A percentile compares a stretch with the other conserved stretches of the same genome.
These are phyloP conservation scores for Datnioides undecimradiatus DNA, from an alignment of 2,113 vertebrate genomes.

Conservation along the genomic window DNA sequence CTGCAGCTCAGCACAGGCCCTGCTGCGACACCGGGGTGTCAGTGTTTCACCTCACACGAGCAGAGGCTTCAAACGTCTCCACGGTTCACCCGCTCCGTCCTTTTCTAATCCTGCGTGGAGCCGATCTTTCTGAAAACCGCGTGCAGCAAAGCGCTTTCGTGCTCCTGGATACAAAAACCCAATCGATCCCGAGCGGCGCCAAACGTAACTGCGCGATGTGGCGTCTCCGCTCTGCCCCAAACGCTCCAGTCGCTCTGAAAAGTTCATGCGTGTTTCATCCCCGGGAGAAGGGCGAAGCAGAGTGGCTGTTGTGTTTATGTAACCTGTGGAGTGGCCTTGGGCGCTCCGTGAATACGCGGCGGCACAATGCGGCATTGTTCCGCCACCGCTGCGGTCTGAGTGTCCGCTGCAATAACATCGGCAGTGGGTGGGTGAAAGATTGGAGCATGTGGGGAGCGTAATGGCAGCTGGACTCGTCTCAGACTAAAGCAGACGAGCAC, in stretches of 20 bases:
- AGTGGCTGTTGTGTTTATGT: slow-evolving; percentile 53
- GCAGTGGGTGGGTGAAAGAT: slow-evolving; percentile 41
- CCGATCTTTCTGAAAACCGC: too few relatives aligned
- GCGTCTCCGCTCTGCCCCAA: slow-evolving; percentile 13
- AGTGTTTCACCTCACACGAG: too few relatives aligned
- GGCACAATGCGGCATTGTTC: slow-evolving; percentile 45
- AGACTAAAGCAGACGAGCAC: slow-evolving; percentile 19
- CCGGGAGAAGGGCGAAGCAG: slow-evolving; percentile 20
- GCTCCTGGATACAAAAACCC: too few relatives aligned
- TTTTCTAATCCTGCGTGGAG: too few relatives aligned
- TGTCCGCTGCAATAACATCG: slow-evolving; percentile 32
- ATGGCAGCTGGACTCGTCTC: slow-evolving; percentile 3
- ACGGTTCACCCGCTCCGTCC: too few relatives aligned
- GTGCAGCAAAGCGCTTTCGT: too few relatives aligned
- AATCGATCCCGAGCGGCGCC: too few relatives aligned
- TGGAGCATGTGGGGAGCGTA: slow-evolving; percentile 45
- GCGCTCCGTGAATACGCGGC: slow-evolving; percentile 17
- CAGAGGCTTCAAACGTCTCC: too few relatives aligned
- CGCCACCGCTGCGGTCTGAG: slow-evolving; percentile 14
- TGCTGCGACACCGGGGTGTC: too few relatives aligned
- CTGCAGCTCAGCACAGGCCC: too few relatives aligned
- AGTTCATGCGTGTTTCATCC: slow-evolving; percentile 57
- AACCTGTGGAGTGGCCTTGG: slow-evolving; percentile 52
- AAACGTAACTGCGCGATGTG: too few relatives aligned
- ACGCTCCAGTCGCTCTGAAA: too few relatives aligned